Percentiles rank a stretch among this genome's conserved stretches.
Evolutionary conservation across 2,797 vertebrate species (phyloP).

Genomic region (Pangasius krempfi): DNA sequence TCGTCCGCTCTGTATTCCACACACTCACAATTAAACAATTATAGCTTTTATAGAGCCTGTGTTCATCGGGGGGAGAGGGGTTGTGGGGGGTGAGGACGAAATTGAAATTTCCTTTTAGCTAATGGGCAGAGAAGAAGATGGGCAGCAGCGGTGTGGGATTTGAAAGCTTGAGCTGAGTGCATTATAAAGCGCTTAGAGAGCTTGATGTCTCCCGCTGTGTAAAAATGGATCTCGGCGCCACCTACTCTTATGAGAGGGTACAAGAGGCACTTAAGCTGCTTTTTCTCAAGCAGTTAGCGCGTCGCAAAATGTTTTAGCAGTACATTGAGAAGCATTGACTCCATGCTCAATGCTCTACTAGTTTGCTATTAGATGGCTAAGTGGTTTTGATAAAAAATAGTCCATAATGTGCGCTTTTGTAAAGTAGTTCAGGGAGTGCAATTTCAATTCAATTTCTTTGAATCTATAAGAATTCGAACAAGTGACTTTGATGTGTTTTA

Average conservation of each 20-base stretch:
- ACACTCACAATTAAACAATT: constrained; percentile 49
- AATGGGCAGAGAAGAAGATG: constrained; percentile 25
- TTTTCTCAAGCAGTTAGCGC: constrained; percentile 12
- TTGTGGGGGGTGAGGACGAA: background rate
- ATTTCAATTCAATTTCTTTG: background rate
- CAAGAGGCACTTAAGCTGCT: constrained; percentile 12
- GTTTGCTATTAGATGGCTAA: constrained; percentile 5
- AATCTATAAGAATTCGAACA: background rate
- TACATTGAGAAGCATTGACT: background rate
- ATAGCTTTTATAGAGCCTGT: constrained; percentile 18
- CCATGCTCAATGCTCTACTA: background rate
- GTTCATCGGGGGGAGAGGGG: too few relatives aligned
- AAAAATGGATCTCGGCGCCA: constrained; percentile 34
- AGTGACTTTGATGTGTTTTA: background rate
- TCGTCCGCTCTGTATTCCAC: constrained; percentile 3
- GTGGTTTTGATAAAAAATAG: constrained; percentile 6
- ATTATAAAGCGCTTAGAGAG: constrained; percentile 8
- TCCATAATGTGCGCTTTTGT: background rate
- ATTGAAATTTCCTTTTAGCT: constrained; percentile 33
- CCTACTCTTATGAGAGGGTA: constrained; percentile 8
- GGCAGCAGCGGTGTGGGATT: constrained; percentile 16
- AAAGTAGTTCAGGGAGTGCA: background rate
- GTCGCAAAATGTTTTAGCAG: background rate
- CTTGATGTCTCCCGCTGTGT: constrained; percentile 9
- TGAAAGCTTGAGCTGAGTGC: constrained; percentile 19